A percentile compares a stretch with the other conserved stretches of the same genome.
Conservation (phyloP, 1,140 invertebrate species). For the Aphaenogaster floridana region DNA sequence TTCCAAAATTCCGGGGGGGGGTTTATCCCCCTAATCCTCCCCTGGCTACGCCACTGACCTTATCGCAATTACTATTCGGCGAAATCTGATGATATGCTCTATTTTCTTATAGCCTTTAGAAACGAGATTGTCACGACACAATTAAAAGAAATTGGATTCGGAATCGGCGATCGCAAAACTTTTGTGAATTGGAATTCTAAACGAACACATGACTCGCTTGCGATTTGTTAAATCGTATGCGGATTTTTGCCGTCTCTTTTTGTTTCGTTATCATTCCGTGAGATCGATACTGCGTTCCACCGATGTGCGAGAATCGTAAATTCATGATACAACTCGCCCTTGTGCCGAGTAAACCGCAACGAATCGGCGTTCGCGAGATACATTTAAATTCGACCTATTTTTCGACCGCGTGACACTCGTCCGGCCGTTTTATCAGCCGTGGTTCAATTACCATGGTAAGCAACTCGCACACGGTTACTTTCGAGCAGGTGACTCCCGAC, state of each 20-base stretch:
- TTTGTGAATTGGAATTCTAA: neutral
- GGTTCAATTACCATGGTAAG: constrained; percentile 60
- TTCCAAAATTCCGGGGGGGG: too few species aligned
- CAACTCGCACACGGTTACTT: constrained; percentile 25
- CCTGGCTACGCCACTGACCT: neutral
- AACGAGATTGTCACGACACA: neutral
- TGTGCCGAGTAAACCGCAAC: neutral
- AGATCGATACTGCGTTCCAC: constrained; percentile 13
- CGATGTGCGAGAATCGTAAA: neutral
- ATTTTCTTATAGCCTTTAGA: neutral
- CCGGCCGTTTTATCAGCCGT: constrained; percentile 51
- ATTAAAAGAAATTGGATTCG: neutral
- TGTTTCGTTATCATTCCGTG: constrained; percentile 18
- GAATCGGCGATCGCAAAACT: neutral
- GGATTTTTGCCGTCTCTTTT: constrained; percentile 8
- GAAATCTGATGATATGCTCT: neutral
- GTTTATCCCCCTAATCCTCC: too few species aligned
- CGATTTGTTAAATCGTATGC: neutral
- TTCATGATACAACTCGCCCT: constrained; percentile 10
- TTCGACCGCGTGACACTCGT: constrained; percentile 24
- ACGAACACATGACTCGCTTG: neutral
- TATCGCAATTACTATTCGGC: neutral
- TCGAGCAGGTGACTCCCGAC: constrained; percentile 62
- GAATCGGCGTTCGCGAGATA: constrained; percentile 55
- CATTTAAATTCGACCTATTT: constrained; percentile 56